A percentile compares a stretch with the other conserved stretches of the same genome.
Evolutionary conservation across 2,888 invertebrate genomes (phyloP).

Genomic region (Trichacis sp.): DNA sequence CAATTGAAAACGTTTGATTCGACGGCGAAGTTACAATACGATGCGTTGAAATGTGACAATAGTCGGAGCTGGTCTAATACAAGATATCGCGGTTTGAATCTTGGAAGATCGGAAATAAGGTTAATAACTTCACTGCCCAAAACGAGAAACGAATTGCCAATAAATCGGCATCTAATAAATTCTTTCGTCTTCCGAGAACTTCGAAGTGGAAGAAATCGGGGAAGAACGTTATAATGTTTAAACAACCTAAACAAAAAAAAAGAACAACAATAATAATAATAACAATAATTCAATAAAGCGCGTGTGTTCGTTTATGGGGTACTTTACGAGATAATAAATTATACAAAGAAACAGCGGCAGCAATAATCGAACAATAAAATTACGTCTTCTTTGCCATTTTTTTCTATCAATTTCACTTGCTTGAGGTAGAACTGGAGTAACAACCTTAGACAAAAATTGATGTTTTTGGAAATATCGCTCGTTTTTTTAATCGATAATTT

Average conservation of each 20-base stretch:
- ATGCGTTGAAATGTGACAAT: background rate
- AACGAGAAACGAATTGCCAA: conserved; percentile 43
- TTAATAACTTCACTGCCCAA: conserved; percentile 39
- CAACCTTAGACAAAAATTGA: no score
- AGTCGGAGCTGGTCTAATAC: no score
- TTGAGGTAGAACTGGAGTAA: background rate
- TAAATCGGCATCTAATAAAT: no score
- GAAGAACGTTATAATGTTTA: no score
- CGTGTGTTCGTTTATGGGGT: conserved; percentile 31
- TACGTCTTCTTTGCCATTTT: background rate
- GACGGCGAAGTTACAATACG: no score
- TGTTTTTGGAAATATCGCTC: background rate
- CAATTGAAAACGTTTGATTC: background rate
- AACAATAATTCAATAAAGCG: conserved; percentile 24
- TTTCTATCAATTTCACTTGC: background rate
- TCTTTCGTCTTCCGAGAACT: conserved; percentile 42
- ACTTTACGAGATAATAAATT: conserved; percentile 40
- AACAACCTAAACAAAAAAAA: no score
- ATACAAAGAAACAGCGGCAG: conserved; percentile 42
- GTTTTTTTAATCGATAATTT: no score
- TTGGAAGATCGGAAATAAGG: conserved; percentile 22
- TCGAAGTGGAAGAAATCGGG: conserved; percentile 6
- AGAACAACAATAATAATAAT: no score
- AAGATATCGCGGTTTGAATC: no score
- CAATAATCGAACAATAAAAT: conserved; percentile 28